A percentile compares a stretch with the other conserved stretches of the same genome.
These are phyloP conservation scores for Drosophila trichaetosa DNA, from an alignment of 2,888 invertebrate species.

Conservation along the genomic window DNA sequence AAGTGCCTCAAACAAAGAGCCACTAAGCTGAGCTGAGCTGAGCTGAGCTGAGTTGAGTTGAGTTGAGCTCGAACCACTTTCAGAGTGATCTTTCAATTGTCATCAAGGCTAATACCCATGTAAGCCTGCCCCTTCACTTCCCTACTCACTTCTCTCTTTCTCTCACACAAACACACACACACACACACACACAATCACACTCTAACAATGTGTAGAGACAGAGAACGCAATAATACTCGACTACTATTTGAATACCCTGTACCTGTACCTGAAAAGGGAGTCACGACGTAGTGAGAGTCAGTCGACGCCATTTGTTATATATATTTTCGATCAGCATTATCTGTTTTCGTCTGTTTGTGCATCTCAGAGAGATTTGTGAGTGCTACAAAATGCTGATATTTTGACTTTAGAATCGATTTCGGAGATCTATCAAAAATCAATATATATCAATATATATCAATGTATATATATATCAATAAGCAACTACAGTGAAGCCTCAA, in stretches of 20 bases:
- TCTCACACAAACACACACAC: not conserved
- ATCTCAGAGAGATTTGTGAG: not conserved
- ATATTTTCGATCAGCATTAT: not conserved
- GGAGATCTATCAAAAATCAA: not conserved
- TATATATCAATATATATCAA: too few relatives aligned
- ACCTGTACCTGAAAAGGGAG: not conserved
- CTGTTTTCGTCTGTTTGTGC: not conserved
- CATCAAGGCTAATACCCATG: slow-evolving; percentile 60
- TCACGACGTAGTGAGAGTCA: not conserved
- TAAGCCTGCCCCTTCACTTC: slow-evolving; percentile 28
- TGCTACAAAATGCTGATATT: too few relatives aligned
- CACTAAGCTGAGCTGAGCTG: slow-evolving; percentile 1
- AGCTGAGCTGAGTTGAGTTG: slow-evolving; percentile 4
- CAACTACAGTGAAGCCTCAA: not conserved
- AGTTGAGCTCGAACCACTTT: slow-evolving; percentile 26
- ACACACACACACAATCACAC: not conserved
- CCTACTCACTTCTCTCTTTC: not conserved
- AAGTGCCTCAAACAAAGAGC: slow-evolving; percentile 14
- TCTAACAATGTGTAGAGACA: not conserved
- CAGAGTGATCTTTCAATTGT: slow-evolving; percentile 50
- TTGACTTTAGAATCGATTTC: not conserved
- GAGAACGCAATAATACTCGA: not conserved
- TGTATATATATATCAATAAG: not conserved
- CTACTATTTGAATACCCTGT: not conserved
- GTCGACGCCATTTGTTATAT: not conserved